Evolutionary conservation across 2,888 invertebrate genomes (phyloP).

Genomic region (Ferdinandea cuprea): DNA sequence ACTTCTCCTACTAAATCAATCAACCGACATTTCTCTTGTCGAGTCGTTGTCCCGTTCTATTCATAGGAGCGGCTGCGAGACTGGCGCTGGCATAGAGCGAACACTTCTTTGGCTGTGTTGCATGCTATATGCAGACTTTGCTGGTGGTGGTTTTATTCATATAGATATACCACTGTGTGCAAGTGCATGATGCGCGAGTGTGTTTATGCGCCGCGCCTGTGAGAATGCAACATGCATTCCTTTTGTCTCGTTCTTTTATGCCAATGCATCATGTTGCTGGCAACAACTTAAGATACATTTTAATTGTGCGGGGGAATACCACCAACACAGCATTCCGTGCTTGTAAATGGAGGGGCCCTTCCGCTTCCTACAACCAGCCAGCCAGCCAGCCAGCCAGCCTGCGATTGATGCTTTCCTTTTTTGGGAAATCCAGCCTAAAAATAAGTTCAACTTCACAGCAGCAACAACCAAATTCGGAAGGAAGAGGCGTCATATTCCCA

Average conservation of each 20-base stretch:
- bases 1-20: constrained; percentile 72
- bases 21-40: constrained; percentile 67
- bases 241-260: constrained; percentile 49
- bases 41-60: constrained; percentile 70
- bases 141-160: constrained; percentile 19
- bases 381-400: too few relatives aligned
- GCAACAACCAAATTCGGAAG: constrained; percentile 46
- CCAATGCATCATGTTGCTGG: constrained; percentile 61
- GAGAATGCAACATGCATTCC: constrained; percentile 59
- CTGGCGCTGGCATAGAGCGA: constrained; percentile 27
- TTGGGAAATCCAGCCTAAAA: constrained; percentile 40
- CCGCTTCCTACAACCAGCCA: constrained; percentile 14
- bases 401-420: constrained; percentile 29
- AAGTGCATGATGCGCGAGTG: constrained; percentile 22
- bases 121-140: constrained; percentile 40
- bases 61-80: constrained; percentile 67
- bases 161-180: constrained; percentile 51
- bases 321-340: neutral
- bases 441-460: constrained; percentile 36
- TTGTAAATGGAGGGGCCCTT: constrained; percentile 22
- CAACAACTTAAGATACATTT: constrained; percentile 29
- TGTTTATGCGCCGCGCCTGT: neutral
- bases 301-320: neutral
- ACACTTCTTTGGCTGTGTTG: constrained; percentile 57
- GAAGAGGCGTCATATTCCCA: constrained; percentile 56